phyloP scores from a whole-genome alignment of 2,113 vertebrate species.

The Catharus fuscescens region DNA sequence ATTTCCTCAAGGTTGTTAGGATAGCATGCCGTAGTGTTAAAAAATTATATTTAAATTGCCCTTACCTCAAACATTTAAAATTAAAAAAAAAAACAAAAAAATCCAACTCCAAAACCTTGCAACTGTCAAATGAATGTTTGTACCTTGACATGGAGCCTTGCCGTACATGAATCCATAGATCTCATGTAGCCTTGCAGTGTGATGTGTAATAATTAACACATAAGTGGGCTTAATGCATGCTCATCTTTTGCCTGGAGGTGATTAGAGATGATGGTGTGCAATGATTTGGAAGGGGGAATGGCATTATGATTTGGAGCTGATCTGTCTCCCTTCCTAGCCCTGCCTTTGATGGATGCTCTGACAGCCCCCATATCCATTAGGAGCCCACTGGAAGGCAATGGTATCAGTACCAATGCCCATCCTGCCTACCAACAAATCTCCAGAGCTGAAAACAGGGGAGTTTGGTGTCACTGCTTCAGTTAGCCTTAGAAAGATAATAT shows the following conservation, averaged over 20 bases:
- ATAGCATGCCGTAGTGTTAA: not conserved
- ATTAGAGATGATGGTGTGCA: not conserved
- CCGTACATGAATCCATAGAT: not conserved
- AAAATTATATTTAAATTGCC: not conserved
- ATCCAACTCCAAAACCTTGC: not conserved
- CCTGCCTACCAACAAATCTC: not conserved
- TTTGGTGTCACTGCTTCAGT: not conserved
- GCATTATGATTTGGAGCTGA: not conserved
- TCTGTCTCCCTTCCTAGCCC: not conserved
- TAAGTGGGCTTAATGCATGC: not conserved
- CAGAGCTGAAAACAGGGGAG: not conserved
- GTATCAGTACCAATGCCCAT: rapidly evolving
- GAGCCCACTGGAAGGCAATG: not conserved
- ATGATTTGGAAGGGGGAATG: not conserved
- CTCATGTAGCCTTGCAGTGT: not conserved
- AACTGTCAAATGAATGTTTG: not conserved
- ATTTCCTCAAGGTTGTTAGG: not conserved
- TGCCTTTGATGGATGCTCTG: not conserved
- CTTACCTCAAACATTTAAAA: not conserved
- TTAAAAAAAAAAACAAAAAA: not conserved
- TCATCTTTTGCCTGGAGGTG: not conserved
- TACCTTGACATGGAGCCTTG: not conserved
- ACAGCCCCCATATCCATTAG: rapidly evolving
- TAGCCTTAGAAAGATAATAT: not conserved
- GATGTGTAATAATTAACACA: not conserved